phyloP scores from a whole-genome alignment of 2,113 vertebrate genomes.

The Coracopsis vasa region DNA sequence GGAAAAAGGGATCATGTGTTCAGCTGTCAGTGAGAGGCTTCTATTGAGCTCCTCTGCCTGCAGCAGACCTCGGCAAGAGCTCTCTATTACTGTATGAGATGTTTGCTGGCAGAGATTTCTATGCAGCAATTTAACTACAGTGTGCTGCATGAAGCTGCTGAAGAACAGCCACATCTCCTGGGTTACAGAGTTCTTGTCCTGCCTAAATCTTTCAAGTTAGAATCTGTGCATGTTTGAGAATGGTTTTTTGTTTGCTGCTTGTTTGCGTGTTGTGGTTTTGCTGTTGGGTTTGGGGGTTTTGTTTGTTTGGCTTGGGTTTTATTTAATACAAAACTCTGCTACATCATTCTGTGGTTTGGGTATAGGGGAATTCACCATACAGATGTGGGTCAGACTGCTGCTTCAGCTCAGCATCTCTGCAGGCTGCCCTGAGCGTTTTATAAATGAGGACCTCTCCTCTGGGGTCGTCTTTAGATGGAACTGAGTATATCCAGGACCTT shows the following conservation, averaged over 20 bases:
- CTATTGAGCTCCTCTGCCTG: background rate
- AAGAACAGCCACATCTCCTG: background rate
- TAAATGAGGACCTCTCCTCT: background rate
- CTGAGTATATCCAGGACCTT: background rate
- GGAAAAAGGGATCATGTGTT: background rate
- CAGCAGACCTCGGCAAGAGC: background rate
- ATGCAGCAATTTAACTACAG: background rate
- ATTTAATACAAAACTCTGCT: background rate
- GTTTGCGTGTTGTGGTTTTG: background rate
- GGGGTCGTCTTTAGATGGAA: background rate
- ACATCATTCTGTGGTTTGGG: background rate
- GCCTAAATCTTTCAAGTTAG: background rate
- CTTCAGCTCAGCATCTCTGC: background rate
- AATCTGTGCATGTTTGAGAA: background rate
- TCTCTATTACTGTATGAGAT: background rate
- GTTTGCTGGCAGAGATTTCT: background rate
- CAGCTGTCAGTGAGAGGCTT: background rate
- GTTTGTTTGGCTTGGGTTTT: background rate
- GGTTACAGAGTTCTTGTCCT: background rate
- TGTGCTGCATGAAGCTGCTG: background rate
- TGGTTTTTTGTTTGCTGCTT: background rate
- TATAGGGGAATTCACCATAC: background rate
- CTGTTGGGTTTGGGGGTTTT: background rate
- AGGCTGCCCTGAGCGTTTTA: background rate
- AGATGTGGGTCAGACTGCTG: background rate